phyloP scores from a whole-genome alignment of 2,888 invertebrate genomes.

The Drosophila paracracens region DNA sequence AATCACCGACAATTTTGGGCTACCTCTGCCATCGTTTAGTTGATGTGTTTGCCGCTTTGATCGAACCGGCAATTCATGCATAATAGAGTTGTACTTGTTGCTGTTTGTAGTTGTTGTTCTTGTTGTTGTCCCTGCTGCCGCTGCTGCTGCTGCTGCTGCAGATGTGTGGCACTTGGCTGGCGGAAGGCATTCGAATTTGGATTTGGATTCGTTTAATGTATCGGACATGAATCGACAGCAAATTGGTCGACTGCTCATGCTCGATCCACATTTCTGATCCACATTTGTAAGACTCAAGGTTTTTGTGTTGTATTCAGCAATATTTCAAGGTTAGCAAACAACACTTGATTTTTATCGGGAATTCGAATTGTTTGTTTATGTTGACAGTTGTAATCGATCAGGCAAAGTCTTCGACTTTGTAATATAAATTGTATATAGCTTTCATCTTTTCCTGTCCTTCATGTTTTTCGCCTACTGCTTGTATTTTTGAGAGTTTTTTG shows the following conservation, averaged over 20 bases:
- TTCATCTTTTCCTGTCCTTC: neutral
- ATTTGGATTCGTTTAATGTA: slow-evolving; percentile 21
- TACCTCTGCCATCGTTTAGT: slow-evolving; percentile 44
- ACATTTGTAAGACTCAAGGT: slow-evolving; percentile 31
- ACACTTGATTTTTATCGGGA: slow-evolving; percentile 10
- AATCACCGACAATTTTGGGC: slow-evolving; percentile 60
- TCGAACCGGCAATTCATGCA: slow-evolving; percentile 60
- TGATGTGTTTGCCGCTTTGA: slow-evolving; percentile 59
- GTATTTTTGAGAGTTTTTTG: neutral
- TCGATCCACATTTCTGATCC: slow-evolving; percentile 27
- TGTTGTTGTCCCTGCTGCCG: slow-evolving; percentile 3
- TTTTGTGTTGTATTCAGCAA: slow-evolving; percentile 10
- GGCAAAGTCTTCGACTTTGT: neutral
- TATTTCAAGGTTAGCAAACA: slow-evolving; percentile 38
- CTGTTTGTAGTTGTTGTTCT: slow-evolving; percentile 7
- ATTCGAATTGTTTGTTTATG: slow-evolving; percentile 11
- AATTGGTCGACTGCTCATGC: slow-evolving; percentile 43
- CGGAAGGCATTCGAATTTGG: slow-evolving; percentile 54
- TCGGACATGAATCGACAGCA: slow-evolving; percentile 45
- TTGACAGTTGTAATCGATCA: slow-evolving; percentile 29
- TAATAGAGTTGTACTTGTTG: slow-evolving; percentile 53
- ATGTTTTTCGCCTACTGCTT: too few relatives aligned
- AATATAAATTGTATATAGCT: neutral
- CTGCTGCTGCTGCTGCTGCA: neutral
- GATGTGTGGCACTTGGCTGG: slow-evolving; percentile 41